Evolutionary conservation across 2,888 invertebrate species (phyloP).

Genomic region (Trichacis sp.): DNA sequence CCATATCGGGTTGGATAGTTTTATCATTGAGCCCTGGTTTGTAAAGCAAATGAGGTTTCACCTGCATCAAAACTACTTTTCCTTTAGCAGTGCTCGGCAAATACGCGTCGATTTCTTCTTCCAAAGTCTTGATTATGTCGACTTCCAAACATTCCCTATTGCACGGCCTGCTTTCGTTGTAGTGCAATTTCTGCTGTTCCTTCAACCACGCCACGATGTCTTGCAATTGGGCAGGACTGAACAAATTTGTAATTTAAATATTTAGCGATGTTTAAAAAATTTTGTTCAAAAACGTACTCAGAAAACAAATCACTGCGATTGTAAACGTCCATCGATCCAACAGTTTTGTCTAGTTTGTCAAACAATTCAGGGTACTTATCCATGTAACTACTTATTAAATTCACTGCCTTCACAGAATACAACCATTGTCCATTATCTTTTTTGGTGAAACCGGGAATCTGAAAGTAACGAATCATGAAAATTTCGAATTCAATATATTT

Average conservation of each 20-base stretch:
- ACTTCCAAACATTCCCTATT: slow-evolving; percentile 81
- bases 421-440: slow-evolving; percentile 79
- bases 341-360: slow-evolving; percentile 71
- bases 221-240: slow-evolving; percentile 69
- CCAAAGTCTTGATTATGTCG: slow-evolving; percentile 73
- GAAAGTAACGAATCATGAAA: slow-evolving; percentile 16
- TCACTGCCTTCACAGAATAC: slow-evolving; percentile 82
- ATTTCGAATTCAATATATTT: too few relatives aligned
- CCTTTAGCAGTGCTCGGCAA: slow-evolving; percentile 48
- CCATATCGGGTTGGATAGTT: slow-evolving; percentile 76
- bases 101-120: slow-evolving; percentile 69
- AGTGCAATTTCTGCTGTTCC: slow-evolving; percentile 74
- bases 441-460: slow-evolving; percentile 86
- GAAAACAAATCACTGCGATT: slow-evolving; percentile 79
- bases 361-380: slow-evolving; percentile 81
- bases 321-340: slow-evolving; percentile 73
- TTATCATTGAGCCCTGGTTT: slow-evolving; percentile 74
- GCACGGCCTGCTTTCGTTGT: slow-evolving; percentile 74
- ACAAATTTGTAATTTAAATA: too few relatives aligned
- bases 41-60: slow-evolving; percentile 83
- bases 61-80: slow-evolving; percentile 77
- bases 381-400: slow-evolving; percentile 79
- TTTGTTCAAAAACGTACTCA: slow-evolving; percentile 48
- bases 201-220: slow-evolving; percentile 78
- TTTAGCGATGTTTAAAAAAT: too few relatives aligned